These are phyloP conservation scores for Acleris cristana DNA, from an alignment of 2,888 invertebrate genomes.

Conservation along the genomic window DNA sequence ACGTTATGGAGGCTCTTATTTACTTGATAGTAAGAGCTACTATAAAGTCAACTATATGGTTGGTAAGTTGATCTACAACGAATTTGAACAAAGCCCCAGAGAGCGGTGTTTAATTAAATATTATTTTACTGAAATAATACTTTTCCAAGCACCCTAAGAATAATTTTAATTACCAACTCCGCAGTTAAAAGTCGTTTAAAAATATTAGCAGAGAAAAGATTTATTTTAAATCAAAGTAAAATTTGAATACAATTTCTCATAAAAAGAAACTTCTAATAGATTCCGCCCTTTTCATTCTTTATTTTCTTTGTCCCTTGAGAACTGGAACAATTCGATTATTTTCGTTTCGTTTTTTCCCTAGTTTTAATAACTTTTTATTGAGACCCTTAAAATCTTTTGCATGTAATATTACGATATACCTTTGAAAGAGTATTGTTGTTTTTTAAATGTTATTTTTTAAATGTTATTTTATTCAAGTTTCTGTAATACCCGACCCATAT, in stretches of 20 bases:
- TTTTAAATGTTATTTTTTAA: neutral
- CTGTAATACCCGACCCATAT: too few species aligned
- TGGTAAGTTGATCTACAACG: too few species aligned
- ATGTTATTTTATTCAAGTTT: neutral
- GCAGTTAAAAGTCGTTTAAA: slow-evolving; percentile 23
- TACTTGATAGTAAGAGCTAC: too few species aligned
- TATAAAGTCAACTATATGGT: too few species aligned
- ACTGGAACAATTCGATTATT: slow-evolving; percentile 33
- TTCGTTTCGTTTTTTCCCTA: slow-evolving; percentile 5
- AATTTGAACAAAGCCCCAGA: too few species aligned
- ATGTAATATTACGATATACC: slow-evolving; percentile 8
- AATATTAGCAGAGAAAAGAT: slow-evolving; percentile 16
- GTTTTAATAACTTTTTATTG: slow-evolving; percentile 18
- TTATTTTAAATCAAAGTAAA: slow-evolving; percentile 20
- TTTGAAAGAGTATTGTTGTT: neutral
- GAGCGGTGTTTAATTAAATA: too few species aligned
- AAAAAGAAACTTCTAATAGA: slow-evolving; percentile 23
- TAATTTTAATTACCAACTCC: slow-evolving; percentile 29
- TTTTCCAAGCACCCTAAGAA: slow-evolving; percentile 1
- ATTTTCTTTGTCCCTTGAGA: slow-evolving; percentile 22
- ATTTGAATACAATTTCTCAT: slow-evolving; percentile 14
- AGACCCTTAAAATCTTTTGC: neutral
- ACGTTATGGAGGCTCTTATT: too few species aligned
- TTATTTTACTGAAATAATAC: neutral
- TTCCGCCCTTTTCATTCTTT: slow-evolving; percentile 22